Evolutionary conservation across 2,113 vertebrate genomes (phyloP), one percentile per base, ranked within the genome.

Genomic region (Martes martes): DNA sequence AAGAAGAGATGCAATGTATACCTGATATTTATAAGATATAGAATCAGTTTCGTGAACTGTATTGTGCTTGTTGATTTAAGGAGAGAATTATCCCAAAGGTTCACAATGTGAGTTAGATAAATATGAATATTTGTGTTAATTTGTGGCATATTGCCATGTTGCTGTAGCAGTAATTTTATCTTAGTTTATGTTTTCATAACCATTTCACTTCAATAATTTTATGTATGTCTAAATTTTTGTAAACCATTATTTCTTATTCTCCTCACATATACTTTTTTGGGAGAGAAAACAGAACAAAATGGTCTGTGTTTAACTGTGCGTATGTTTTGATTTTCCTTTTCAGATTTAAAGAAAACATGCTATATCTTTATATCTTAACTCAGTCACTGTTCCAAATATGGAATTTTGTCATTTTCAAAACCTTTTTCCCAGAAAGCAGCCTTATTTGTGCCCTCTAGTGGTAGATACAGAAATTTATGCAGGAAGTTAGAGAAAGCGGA

Each of bases 371-470:
- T 97, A 91, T 83, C 78, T 96, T 96, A 82, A 88, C 80, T 95
- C 86, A 96, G 94, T 55, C 61, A 92, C 73, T 18, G 6, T 93
- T 94, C 45, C 71, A 82, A 91, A 93, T 47, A 50, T 18, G 89
- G 33, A 94, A 91, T 95, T 96, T 96, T 96, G 63, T 79, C 96
- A 91, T 90, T 96, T 96, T 94, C n/a, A 39, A 95, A 96, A 89
- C 26, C 10, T 16, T 33, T 88, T 95, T 61, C 50, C 69, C 81
- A 79, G 33, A 96, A 97, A 93, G 63, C 42, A 98, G 88, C 91
- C 61, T 96, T 89, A 86, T 97, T 63, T 97, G 94, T 89, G 97
- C 98, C 98, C 98, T 98, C 98, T 97, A 97, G 97, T 96, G 98
- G 98, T 63, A 67, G 73, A 96, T 82, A 26, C 33, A 55, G 16